phyloP scores from a whole-genome alignment of 2,888 invertebrate genomes.

The Nemapogon koenigi region DNA sequence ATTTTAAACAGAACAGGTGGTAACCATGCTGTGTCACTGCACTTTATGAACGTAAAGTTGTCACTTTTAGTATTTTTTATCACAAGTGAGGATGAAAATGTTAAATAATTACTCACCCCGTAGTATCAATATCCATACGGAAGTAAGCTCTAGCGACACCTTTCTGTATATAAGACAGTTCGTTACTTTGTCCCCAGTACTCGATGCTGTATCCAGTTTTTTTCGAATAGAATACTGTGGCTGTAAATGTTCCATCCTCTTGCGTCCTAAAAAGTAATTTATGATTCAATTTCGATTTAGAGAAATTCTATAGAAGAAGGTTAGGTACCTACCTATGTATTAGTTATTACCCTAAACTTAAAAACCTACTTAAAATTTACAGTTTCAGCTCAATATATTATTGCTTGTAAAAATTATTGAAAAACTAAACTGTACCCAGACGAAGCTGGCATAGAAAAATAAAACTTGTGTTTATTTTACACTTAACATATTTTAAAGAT shows the following conservation, averaged over 20 bases:
- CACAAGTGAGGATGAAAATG: neutral
- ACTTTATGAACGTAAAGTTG: conserved; percentile 11
- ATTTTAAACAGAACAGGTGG: too few relatives aligned
- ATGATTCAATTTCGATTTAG: too few relatives aligned
- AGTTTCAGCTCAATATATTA: too few relatives aligned
- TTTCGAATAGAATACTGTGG: conserved; percentile 73
- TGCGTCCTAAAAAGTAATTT: conserved; percentile 54
- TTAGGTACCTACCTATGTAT: too few relatives aligned
- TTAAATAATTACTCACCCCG: conserved; percentile 69
- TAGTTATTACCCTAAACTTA: too few relatives aligned
- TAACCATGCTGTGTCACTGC: neutral
- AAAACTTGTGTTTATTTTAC: too few relatives aligned
- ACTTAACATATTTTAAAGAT: too few relatives aligned
- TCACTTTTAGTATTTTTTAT: conserved; percentile 9
- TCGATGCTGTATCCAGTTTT: conserved; percentile 75
- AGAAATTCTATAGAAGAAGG: too few relatives aligned
- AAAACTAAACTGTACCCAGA: too few relatives aligned
- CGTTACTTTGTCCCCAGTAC: conserved; percentile 81
- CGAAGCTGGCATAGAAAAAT: too few relatives aligned
- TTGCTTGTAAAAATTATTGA: too few relatives aligned
- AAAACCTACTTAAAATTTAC: too few relatives aligned
- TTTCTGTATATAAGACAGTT: conserved; percentile 67
- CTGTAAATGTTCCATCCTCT: conserved; percentile 76
- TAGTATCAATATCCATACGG: conserved; percentile 73
- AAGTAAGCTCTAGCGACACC: conserved; percentile 80